A percentile compares a stretch with the other conserved stretches of the same genome.
phyloP scores from a whole-genome alignment of 2,888 invertebrate genomes.

The Lepidocyrtinus sp. region DNA sequence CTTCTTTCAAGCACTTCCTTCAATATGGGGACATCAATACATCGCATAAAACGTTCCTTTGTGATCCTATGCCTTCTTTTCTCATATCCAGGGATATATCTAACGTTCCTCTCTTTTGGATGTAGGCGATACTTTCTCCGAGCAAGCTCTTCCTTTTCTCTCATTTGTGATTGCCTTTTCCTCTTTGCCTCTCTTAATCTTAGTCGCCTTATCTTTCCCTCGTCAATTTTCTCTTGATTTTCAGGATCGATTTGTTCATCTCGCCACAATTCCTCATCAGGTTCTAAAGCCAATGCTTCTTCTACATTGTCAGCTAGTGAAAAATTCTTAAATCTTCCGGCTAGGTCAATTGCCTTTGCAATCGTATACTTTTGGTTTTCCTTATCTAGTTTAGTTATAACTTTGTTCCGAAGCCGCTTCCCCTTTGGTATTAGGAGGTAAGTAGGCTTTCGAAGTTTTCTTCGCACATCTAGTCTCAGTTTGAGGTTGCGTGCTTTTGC shows the following conservation, averaged over 20 bases:
- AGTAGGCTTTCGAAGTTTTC: no score
- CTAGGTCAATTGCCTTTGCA: conserved; percentile 14
- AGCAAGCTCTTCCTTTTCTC: conserved; percentile 16
- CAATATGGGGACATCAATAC: conserved; percentile 29
- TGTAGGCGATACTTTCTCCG: conserved; percentile 38
- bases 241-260: background rate
- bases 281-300: background rate
- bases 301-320: background rate
- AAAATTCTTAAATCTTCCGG: background rate
- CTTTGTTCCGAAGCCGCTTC: conserved; percentile 14
- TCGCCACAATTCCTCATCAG: background rate
- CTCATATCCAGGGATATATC: conserved; percentile 15
- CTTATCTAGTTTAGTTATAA: background rate
- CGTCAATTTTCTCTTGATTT: background rate
- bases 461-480: no score
- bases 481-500: no score
- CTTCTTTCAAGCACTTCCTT: conserved; percentile 16
- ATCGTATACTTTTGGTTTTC: conserved; percentile 19
- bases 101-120: conserved; percentile 1
- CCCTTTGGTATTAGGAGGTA: conserved; percentile 28
- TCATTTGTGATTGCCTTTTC: background rate
- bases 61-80: conserved; percentile 32
- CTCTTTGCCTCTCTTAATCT: background rate
- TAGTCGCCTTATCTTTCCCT: no score
- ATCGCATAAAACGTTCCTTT: conserved; percentile 26